phyloP scores from a whole-genome alignment of 2,888 invertebrate genomes.

The Leucania comma region DNA sequence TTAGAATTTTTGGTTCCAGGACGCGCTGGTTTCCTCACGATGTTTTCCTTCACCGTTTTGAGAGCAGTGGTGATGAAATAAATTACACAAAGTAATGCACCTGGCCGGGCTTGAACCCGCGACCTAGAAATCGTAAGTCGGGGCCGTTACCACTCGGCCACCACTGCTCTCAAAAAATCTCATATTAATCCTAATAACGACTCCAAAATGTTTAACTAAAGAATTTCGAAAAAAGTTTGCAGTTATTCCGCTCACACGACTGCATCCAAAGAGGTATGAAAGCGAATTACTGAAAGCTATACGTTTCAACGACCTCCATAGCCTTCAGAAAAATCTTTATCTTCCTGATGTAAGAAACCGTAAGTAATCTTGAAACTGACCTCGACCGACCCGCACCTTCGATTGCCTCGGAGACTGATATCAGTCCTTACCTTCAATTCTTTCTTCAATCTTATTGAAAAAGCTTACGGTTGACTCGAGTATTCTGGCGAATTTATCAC shows the following conservation, averaged over 20 bases:
- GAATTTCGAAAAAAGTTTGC: too few relatives aligned
- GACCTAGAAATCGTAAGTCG: too few relatives aligned
- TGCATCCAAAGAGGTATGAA: slow-evolving; percentile 18
- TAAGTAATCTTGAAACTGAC: slow-evolving; percentile 56
- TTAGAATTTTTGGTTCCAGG: too few relatives aligned
- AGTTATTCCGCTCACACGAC: not conserved
- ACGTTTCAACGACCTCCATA: slow-evolving; percentile 42
- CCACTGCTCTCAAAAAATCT: too few relatives aligned
- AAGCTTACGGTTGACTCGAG: slow-evolving; percentile 64
- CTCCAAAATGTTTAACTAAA: too few relatives aligned
- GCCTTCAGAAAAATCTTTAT: slow-evolving; percentile 53
- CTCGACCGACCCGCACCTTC: slow-evolving; percentile 50
- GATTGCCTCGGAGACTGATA: slow-evolving; percentile 70
- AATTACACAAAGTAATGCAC: too few relatives aligned
- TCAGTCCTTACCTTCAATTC: slow-evolving; percentile 62
- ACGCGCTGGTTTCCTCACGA: too few relatives aligned
- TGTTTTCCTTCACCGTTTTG: too few relatives aligned
- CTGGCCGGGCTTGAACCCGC: too few relatives aligned
- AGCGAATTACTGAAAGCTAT: slow-evolving; percentile 33
- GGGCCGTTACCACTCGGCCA: too few relatives aligned
- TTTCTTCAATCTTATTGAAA: slow-evolving; percentile 73
- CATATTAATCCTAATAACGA: too few relatives aligned
- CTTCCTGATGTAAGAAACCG: slow-evolving; percentile 53
- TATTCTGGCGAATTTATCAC: slow-evolving; percentile 70
- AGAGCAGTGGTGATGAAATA: too few relatives aligned